Conservation (phyloP, 2,797 vertebrate species). For the Arrhamphus sclerolepis region DNA sequence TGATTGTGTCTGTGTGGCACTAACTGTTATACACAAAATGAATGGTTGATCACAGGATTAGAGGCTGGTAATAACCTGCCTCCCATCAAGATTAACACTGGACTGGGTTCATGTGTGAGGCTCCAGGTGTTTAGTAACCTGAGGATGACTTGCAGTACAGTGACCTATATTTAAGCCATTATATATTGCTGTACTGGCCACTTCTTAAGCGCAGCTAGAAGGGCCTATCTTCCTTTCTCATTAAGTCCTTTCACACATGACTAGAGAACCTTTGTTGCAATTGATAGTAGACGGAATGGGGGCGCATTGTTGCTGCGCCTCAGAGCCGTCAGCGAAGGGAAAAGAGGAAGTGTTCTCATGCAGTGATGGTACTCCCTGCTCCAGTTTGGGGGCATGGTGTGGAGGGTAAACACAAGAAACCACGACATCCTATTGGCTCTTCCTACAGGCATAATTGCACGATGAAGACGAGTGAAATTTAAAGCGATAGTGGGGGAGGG, state of each 20-base stretch:
- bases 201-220: background rate
- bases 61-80: too few species aligned
- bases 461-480: constrained; percentile 9
- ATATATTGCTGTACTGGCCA: background rate
- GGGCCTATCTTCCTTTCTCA: constrained; percentile 11
- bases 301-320: constrained; percentile 9
- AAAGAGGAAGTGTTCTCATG: background rate
- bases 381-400: background rate
- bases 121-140: constrained; percentile 2
- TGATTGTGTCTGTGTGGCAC: background rate
- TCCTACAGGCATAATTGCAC: background rate
- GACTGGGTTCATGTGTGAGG: too few species aligned
- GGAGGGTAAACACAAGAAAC: background rate
- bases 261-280: background rate
- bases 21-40: too few species aligned
- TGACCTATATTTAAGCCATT: constrained; percentile 14
- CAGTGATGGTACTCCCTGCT: background rate
- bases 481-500: constrained; percentile 34
- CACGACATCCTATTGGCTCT: too few species aligned
- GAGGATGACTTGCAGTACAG: background rate
- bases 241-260: background rate
- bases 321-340: background rate
- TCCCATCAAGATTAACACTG: too few species aligned
- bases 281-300: background rate
- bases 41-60: too few species aligned